phyloP scores from a whole-genome alignment of 2,113 vertebrate genomes.

The Ochotona princeps region DNA sequence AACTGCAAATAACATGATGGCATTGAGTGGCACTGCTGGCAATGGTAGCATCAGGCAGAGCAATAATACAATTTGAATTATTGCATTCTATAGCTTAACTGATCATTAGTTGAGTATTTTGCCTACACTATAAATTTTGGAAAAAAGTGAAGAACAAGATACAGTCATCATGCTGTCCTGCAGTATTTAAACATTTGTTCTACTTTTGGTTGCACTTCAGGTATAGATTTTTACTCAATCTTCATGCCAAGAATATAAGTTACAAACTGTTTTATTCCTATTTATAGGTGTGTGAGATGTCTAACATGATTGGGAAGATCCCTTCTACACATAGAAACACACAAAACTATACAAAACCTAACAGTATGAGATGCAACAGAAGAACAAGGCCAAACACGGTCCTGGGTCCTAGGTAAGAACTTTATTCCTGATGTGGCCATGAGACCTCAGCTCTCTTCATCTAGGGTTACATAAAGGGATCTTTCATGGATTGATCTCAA shows the following conservation, averaged over 20 bases:
- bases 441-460: background rate
- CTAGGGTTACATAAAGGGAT: background rate
- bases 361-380: background rate
- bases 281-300: slow-evolving; percentile 3
- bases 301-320: background rate
- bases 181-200: background rate
- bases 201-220: background rate
- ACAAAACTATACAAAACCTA: background rate
- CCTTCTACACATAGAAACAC: background rate
- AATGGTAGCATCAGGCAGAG: background rate
- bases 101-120: background rate
- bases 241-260: background rate
- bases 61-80: background rate
- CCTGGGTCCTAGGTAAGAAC: background rate
- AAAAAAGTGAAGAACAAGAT: slow-evolving; percentile 27
- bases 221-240: slow-evolving; percentile 27
- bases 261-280: background rate
- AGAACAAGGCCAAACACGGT: background rate
- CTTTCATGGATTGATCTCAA: background rate
- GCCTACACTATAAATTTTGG: background rate
- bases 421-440: background rate
- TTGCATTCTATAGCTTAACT: background rate
- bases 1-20: background rate
- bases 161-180: background rate
- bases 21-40: background rate